phyloP scores from a whole-genome alignment of 2,797 vertebrate genomes.

The Sebastes steindachneri region DNA sequence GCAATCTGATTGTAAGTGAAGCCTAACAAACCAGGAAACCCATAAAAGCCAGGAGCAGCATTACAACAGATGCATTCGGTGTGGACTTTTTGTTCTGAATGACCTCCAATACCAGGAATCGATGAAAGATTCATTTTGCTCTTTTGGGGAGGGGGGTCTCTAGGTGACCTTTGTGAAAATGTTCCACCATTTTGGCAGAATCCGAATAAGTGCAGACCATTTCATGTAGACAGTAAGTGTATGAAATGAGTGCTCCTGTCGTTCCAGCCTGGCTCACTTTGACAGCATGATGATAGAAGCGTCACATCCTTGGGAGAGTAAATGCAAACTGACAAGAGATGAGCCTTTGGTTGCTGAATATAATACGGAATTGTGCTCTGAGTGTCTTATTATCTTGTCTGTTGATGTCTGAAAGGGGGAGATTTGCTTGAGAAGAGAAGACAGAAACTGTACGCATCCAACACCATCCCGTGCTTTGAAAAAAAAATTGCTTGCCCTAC shows the following conservation, averaged over 20 bases:
- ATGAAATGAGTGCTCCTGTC: conserved; percentile 98
- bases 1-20: conserved; percentile 1
- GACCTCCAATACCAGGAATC: conserved; percentile 91
- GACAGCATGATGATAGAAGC: conserved; percentile 99
- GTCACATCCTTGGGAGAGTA: conserved; percentile 97
- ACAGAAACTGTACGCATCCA: conserved; percentile 93
- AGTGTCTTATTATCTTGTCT: conserved; percentile 99
- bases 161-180: conserved; percentile 97
- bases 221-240: conserved; percentile 99
- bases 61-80: conserved; percentile 77
- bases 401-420: conserved; percentile 98
- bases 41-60: conserved; percentile 57
- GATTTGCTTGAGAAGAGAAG: conserved; percentile 94
- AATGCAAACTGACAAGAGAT: conserved; percentile 99
- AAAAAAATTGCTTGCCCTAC: conserved; percentile 93
- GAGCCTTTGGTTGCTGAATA: conserved; percentile 99
- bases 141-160: conserved; percentile 72
- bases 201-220: conserved; percentile 95
- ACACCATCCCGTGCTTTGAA: conserved; percentile 84
- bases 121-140: conserved; percentile 77
- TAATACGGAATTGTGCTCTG: conserved; percentile 99
- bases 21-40: conserved; percentile 16
- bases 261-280: conserved; percentile 94
- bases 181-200: conserved; percentile 95
- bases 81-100: conserved; percentile 87